Evolutionary conservation across 2,888 invertebrate genomes (phyloP).

Genomic region (Acanthococcus lagerstroemiae): DNA sequence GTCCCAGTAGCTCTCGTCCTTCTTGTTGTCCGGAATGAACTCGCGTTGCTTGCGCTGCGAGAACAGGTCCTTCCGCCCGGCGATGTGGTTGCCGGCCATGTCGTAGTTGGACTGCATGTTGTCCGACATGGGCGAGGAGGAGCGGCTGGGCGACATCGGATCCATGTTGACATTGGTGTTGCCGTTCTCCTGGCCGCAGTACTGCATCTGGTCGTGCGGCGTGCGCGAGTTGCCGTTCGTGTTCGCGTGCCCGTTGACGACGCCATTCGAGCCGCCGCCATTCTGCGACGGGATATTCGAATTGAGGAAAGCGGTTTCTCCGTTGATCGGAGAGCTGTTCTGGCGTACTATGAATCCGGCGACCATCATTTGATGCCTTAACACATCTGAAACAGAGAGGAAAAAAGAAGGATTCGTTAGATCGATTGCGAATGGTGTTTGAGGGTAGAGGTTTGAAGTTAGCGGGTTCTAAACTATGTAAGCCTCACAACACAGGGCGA

Average conservation of each 20-base stretch:
- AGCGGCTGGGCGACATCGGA: constrained; percentile 42
- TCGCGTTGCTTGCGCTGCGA: constrained; percentile 88
- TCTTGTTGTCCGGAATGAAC: constrained; percentile 92
- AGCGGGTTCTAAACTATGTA: no score
- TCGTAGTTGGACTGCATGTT: constrained; percentile 36
- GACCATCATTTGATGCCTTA: constrained; percentile 66
- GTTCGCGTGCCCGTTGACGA: constrained; percentile 40
- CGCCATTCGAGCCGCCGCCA: constrained; percentile 6
- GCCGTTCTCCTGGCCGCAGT: constrained; percentile 32
- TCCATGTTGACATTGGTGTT: constrained; percentile 35
- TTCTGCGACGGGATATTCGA: constrained; percentile 22
- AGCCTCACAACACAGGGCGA: no score
- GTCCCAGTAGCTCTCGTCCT: constrained; percentile 97
- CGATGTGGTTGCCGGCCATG: constrained; percentile 15
- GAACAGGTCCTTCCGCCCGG: constrained; percentile 68
- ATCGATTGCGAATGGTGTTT: neutral
- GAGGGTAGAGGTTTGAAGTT: no score
- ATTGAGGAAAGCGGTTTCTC: constrained; percentile 53
- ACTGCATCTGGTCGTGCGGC: constrained; percentile 41
- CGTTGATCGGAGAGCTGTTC: constrained; percentile 57
- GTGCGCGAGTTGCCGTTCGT: constrained; percentile 40
- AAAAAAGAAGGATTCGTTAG: constrained; percentile 1
- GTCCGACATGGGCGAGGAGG: constrained; percentile 40
- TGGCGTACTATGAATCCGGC: constrained; percentile 73
- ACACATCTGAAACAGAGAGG: constrained; percentile 39